phyloP scores from a whole-genome alignment of 1,140 invertebrate genomes.

The Cydia strobilella region DNA sequence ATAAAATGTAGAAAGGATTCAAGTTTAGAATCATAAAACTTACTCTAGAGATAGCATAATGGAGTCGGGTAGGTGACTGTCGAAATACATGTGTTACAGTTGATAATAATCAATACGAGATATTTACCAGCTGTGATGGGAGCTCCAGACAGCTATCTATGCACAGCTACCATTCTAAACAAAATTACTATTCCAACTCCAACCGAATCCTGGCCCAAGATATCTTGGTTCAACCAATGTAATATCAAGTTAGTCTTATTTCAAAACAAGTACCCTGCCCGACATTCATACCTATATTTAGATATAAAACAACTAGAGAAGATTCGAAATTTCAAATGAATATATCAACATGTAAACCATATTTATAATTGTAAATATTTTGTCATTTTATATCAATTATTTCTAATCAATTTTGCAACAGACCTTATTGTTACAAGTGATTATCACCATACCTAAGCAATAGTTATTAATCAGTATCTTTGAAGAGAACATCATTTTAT shows the following conservation, averaged over 20 bases:
- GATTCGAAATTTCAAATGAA: not conserved
- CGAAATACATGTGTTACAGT: slow-evolving; percentile 32
- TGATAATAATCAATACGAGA: not conserved
- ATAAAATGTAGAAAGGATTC: slow-evolving; percentile 54
- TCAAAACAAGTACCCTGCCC: slow-evolving; percentile 6
- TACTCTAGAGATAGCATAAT: slow-evolving; percentile 55
- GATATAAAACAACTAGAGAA: slow-evolving; percentile 15
- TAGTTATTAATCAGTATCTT: slow-evolving; percentile 50
- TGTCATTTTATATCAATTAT: slow-evolving; percentile 46
- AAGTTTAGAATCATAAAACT: slow-evolving; percentile 62
- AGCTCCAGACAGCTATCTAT: not conserved
- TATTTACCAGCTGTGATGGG: slow-evolving; percentile 2
- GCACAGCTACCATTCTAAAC: not conserved
- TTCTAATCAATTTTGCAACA: slow-evolving; percentile 54
- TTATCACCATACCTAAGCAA: slow-evolving; percentile 53
- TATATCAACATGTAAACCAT: slow-evolving; percentile 33
- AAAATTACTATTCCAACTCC: not conserved
- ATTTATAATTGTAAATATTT: slow-evolving; percentile 48
- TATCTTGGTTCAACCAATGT: not conserved
- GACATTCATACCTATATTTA: slow-evolving; percentile 14
- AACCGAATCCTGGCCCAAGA: not conserved
- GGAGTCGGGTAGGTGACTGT: slow-evolving; percentile 16
- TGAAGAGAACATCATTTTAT: slow-evolving; percentile 52
- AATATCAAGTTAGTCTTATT: not conserved
- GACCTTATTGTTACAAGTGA: slow-evolving; percentile 51